phyloP scores from a whole-genome alignment of 2,797 vertebrate species.

The Sebastes ruberrimus region DNA sequence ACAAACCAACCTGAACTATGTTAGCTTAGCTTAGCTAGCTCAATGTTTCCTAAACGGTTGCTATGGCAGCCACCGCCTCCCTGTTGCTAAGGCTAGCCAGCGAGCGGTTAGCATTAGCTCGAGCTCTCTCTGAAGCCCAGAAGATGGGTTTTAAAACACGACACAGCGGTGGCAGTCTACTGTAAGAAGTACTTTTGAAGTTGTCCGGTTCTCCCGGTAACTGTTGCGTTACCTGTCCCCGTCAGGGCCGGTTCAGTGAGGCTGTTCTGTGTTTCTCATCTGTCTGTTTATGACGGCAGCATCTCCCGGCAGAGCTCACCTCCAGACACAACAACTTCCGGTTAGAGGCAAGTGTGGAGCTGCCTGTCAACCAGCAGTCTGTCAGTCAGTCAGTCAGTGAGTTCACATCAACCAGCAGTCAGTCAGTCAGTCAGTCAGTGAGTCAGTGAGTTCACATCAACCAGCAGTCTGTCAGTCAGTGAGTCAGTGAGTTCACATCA shows the following conservation, averaged over 20 bases:
- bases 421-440: too few relatives aligned
- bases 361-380: not conserved
- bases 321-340: conserved; percentile 76
- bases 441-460: too few relatives aligned
- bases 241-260: conserved; percentile 50
- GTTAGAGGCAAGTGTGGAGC: conserved; percentile 1
- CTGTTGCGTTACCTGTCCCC: conserved; percentile 52
- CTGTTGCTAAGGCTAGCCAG: conserved; percentile 64
- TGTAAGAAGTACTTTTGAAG: not conserved
- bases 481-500: too few relatives aligned
- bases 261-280: conserved; percentile 74
- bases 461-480: too few relatives aligned
- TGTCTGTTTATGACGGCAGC: conserved; percentile 80
- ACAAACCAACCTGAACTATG: conserved; percentile 44
- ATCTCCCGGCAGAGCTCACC: conserved; percentile 79
- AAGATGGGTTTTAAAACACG: not conserved
- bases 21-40: conserved; percentile 41
- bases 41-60: conserved; percentile 84
- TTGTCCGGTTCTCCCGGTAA: not conserved
- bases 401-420: too few relatives aligned
- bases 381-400: not conserved
- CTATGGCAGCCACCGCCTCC: conserved; percentile 86
- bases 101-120: conserved; percentile 13
- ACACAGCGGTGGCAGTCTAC: not conserved
- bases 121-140: not conserved